Conservation (phyloP, 2,888 invertebrate species). For the Phlogophora meticulosa region DNA sequence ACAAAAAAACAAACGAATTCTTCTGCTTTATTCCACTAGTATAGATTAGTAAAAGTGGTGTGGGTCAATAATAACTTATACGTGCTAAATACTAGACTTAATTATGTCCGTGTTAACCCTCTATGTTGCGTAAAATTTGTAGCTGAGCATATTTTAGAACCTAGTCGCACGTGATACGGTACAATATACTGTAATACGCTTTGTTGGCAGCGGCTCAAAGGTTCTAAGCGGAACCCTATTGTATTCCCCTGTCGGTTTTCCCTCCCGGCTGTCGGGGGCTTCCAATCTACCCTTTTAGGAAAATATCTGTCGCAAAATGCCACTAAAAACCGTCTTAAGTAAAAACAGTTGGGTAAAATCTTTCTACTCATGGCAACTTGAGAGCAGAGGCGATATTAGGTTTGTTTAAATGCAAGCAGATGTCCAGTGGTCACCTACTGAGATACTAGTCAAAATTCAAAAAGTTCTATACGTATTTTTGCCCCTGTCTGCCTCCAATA, state of each 20-base stretch:
- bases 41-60: not conserved
- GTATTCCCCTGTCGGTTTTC: constrained; percentile 11
- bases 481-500: not conserved
- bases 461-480: no score
- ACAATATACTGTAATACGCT: not conserved
- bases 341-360: not conserved
- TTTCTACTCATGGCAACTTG: not conserved
- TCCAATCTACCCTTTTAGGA: constrained; percentile 4
- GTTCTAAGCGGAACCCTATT: constrained; percentile 18
- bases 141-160: constrained; percentile 5
- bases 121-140: not conserved
- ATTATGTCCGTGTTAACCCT: constrained; percentile 4
- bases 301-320: not conserved
- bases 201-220: not conserved
- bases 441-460: no score
- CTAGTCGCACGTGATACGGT: constrained; percentile 3
- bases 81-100: not conserved
- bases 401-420: not conserved
- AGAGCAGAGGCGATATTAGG: not conserved
- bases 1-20: no score
- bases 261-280: constrained; percentile 3
- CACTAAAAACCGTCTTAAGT: not conserved
- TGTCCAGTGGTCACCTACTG: no score
- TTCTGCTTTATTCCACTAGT: no score
- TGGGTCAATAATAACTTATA: constrained; percentile 1